A percentile compares a stretch with the other conserved stretches of the same genome.
Evolutionary conservation across 2,113 vertebrate species (phyloP).

Genomic region (Athene cunicularia): DNA sequence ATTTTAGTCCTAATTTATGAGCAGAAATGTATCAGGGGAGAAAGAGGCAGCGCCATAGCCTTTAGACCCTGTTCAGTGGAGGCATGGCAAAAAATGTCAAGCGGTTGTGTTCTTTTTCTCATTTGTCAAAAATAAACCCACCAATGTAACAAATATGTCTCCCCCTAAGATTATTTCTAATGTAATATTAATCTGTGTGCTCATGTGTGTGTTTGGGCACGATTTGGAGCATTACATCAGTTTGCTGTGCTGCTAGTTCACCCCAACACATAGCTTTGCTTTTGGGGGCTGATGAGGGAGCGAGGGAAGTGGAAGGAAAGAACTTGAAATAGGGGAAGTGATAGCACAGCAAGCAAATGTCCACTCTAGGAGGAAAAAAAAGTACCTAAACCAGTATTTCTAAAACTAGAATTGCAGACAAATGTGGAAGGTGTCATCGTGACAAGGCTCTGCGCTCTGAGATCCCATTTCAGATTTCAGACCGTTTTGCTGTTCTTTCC

Average conservation of each 20-base stretch:
- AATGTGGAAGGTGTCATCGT: neutral
- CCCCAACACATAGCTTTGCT: neutral
- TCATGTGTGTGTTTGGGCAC: neutral
- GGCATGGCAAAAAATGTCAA: neutral
- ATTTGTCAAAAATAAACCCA: neutral
- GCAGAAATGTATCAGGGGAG: neutral
- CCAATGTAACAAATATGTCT: neutral
- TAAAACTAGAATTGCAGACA: neutral
- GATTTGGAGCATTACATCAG: slow-evolving; percentile 35
- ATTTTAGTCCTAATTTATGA: neutral
- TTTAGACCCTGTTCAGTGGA: neutral
- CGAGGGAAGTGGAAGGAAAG: neutral
- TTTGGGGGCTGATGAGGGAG: neutral
- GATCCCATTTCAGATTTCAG: neutral
- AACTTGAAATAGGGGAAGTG: neutral
- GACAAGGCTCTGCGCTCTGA: neutral
- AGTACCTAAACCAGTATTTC: neutral
- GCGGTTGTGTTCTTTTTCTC: neutral
- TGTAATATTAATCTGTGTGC: slow-evolving; percentile 5
- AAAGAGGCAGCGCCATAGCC: neutral
- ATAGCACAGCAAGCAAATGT: neutral
- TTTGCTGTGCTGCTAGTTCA: neutral
- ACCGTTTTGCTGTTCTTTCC: neutral
- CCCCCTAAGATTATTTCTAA: slow-evolving; percentile 14
- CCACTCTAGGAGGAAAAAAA: neutral